Percentiles rank a stretch among this genome's conserved stretches.
These are phyloP conservation scores for Nasua narica DNA, from an alignment of 2,797 vertebrate species.

Conservation along the genomic window DNA sequence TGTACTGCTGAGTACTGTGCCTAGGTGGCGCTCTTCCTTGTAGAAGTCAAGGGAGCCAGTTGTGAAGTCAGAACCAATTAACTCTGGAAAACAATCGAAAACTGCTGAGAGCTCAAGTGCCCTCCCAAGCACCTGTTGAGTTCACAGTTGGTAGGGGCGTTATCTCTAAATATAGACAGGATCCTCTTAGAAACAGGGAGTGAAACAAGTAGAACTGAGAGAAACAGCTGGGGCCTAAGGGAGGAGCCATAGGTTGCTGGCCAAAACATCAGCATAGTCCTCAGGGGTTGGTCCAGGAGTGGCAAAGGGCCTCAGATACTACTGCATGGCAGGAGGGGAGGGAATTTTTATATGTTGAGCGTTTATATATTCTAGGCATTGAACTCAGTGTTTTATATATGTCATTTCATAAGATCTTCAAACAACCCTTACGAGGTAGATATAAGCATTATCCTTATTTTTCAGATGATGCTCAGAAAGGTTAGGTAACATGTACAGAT, in stretches of 20 bases:
- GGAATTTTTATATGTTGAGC: slow-evolving; percentile 30
- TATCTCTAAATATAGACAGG: slow-evolving; percentile 62
- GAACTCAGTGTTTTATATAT: neutral
- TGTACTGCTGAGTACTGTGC: neutral
- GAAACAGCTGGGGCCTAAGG: slow-evolving; percentile 51
- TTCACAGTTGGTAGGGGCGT: slow-evolving; percentile 38
- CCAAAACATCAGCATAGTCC: slow-evolving; percentile 25
- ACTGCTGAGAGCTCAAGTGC: slow-evolving; percentile 43
- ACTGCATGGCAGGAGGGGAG: neutral
- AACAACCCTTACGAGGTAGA: neutral
- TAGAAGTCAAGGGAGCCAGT: slow-evolving; percentile 31
- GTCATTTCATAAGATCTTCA: neutral
- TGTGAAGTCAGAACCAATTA: slow-evolving; percentile 39
- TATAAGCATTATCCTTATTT: slow-evolving; percentile 6
- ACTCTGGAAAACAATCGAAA: slow-evolving; percentile 46
- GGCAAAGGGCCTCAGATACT: neutral
- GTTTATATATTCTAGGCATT: slow-evolving; percentile 8
- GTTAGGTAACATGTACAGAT: neutral
- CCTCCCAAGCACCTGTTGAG: slow-evolving; percentile 57
- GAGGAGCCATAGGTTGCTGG: slow-evolving; percentile 1
- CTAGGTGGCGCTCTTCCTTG: neutral
- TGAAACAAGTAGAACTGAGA: slow-evolving; percentile 30
- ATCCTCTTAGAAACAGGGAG: slow-evolving; percentile 46
- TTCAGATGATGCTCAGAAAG: slow-evolving; percentile 42
- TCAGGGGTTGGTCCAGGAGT: neutral